These are phyloP conservation scores for Trichogramma dendrolimi DNA, from an alignment of 2,888 invertebrate species.

Conservation along the genomic window DNA sequence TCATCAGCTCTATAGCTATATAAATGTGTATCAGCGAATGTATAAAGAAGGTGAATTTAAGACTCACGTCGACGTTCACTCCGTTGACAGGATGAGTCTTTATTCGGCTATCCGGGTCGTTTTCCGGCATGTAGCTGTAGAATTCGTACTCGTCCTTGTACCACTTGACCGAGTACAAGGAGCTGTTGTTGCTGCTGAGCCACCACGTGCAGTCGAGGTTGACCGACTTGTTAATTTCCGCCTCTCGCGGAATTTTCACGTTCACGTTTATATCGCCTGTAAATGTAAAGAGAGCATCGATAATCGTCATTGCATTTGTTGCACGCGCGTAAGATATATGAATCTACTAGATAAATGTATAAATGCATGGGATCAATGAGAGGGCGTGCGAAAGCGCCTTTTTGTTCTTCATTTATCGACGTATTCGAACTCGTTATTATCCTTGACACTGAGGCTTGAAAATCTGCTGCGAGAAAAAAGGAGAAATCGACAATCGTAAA, in stretches of 20 bases:
- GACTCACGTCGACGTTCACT: constrained; percentile 41
- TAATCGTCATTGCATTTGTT: background rate
- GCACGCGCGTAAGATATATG: background rate
- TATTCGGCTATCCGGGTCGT: constrained; percentile 29
- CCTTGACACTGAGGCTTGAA: no score
- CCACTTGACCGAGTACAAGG: constrained; percentile 45
- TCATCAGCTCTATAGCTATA: no score
- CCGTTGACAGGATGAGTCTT: constrained; percentile 39
- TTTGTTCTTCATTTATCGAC: no score
- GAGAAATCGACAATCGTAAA: no score
- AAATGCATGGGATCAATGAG: background rate
- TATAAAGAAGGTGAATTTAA: background rate
- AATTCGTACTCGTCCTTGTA: constrained; percentile 47
- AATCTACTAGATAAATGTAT: background rate
- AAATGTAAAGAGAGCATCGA: constrained; percentile 3
- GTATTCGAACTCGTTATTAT: no score
- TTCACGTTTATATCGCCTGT: constrained; percentile 36
- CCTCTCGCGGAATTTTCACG: constrained; percentile 39
- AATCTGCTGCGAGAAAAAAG: no score
- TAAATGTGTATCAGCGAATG: no score
- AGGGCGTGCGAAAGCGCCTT: no score
- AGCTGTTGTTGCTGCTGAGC: constrained; percentile 30
- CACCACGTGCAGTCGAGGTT: constrained; percentile 40
- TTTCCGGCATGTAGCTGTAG: constrained; percentile 41
- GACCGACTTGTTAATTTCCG: constrained; percentile 34